Evolutionary conservation across 2,888 invertebrate genomes (phyloP).

Genomic region (Lasius platythorax): DNA sequence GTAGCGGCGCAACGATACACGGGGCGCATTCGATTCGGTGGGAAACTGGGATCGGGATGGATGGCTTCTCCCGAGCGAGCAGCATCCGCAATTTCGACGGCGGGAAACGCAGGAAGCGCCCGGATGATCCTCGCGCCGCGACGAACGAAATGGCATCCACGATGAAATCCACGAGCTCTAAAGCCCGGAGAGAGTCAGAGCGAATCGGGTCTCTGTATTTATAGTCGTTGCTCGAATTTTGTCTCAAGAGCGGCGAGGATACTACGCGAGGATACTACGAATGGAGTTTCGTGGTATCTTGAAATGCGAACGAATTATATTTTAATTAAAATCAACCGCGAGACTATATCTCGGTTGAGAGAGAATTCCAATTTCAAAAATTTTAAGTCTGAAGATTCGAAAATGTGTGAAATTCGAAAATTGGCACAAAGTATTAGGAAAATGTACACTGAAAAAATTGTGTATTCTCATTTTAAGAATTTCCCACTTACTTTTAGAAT

Average conservation of each 20-base stretch:
- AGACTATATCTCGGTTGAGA: not conserved
- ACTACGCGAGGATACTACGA: not conserved
- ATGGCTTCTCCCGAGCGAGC: slow-evolving; percentile 42
- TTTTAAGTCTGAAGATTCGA: not conserved
- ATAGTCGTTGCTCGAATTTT: not conserved
- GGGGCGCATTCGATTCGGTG: slow-evolving; percentile 47
- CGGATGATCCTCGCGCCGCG: slow-evolving; percentile 34
- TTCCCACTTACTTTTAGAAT: too few relatives aligned
- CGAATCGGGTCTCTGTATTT: slow-evolving; percentile 11
- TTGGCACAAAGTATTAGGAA: not conserved
- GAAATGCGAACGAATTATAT: not conserved
- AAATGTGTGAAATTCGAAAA: not conserved
- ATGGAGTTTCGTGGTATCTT: not conserved
- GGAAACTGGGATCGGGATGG: slow-evolving; percentile 48
- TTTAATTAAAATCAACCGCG: slow-evolving; percentile 3
- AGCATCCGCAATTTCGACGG: slow-evolving; percentile 51
- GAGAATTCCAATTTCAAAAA: not conserved
- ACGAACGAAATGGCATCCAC: slow-evolving; percentile 23
- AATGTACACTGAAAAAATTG: not conserved
- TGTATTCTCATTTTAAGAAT: too few relatives aligned
- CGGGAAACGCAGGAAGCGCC: slow-evolving; percentile 34
- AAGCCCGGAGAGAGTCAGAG: slow-evolving; percentile 7
- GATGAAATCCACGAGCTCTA: slow-evolving; percentile 22
- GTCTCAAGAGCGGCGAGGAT: not conserved
- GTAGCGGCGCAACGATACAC: slow-evolving; percentile 47